phyloP scores from a whole-genome alignment of 2,797 vertebrate species.

The Tamandua tetradactyla region DNA sequence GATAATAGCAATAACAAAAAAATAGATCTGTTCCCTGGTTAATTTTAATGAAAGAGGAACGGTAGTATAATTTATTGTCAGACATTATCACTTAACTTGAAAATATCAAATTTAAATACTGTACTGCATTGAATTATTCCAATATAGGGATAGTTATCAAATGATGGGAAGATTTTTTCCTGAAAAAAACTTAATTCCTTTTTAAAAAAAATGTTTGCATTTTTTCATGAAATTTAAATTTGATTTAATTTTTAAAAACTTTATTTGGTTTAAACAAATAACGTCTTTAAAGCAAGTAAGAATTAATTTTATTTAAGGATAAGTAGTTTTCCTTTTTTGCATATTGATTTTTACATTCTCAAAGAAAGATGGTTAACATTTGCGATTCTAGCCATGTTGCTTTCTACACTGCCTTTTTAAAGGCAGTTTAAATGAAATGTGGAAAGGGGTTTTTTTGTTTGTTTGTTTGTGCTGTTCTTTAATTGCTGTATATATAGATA shows the following conservation, averaged over 20 bases:
- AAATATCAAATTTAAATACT: slow-evolving; percentile 66
- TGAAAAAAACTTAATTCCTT: slow-evolving; percentile 45
- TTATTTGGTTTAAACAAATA: slow-evolving; percentile 65
- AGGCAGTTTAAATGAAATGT: slow-evolving; percentile 73
- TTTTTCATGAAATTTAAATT: slow-evolving; percentile 71
- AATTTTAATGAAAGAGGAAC: slow-evolving; percentile 40
- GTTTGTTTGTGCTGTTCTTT: slow-evolving; percentile 39
- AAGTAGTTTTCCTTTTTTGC: slow-evolving; percentile 66
- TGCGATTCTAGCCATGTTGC: slow-evolving; percentile 60
- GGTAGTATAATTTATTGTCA: slow-evolving; percentile 25
- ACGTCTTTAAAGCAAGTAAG: background rate
- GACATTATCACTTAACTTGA: slow-evolving; percentile 63
- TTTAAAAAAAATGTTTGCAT: slow-evolving; percentile 52
- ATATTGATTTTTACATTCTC: slow-evolving; percentile 59
- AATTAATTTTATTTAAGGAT: slow-evolving; percentile 47
- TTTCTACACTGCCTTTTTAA: slow-evolving; percentile 66
- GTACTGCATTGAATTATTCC: slow-evolving; percentile 70
- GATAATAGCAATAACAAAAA: slow-evolving; percentile 48
- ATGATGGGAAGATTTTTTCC: slow-evolving; percentile 78
- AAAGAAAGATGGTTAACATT: slow-evolving; percentile 69
- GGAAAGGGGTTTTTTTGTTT: slow-evolving; percentile 75
- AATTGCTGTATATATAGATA: slow-evolving; percentile 56
- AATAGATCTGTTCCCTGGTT: slow-evolving; percentile 37
- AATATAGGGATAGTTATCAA: slow-evolving; percentile 74
- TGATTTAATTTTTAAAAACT: slow-evolving; percentile 60